Percentiles rank a stretch among this genome's conserved stretches.
phyloP scores from a whole-genome alignment of 2,888 invertebrate genomes.

The Parnassius apollo region DNA sequence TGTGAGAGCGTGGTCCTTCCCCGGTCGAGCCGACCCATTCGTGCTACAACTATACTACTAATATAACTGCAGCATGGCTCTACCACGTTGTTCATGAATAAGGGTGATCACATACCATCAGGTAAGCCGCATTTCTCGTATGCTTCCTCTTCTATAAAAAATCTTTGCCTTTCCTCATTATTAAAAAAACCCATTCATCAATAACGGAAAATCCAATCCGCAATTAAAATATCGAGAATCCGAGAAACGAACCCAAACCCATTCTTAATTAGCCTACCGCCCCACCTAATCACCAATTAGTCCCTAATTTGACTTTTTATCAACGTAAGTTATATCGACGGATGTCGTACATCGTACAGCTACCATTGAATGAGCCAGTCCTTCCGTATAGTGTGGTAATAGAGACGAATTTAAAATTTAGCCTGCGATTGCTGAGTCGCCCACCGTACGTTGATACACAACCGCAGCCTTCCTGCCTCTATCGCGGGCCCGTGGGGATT shows the following conservation, averaged over 20 bases:
- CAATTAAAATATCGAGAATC: background rate
- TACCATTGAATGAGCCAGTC: background rate
- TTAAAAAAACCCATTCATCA: no score
- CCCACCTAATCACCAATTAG: constrained; percentile 20
- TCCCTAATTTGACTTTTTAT: constrained; percentile 26
- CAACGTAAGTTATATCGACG: constrained; percentile 22
- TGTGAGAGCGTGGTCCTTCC: no score
- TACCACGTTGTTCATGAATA: no score
- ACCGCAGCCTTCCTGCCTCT: constrained; percentile 27
- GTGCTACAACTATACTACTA: no score
- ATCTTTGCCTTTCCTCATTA: no score
- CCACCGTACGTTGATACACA: constrained; percentile 19
- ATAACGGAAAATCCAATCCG: no score
- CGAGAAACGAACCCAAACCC: constrained; percentile 17
- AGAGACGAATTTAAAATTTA: background rate
- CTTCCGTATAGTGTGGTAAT: background rate
- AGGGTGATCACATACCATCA: no score
- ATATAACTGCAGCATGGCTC: no score
- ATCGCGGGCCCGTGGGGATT: constrained; percentile 25
- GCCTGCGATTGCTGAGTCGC: constrained; percentile 2
- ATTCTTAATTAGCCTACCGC: constrained; percentile 22
- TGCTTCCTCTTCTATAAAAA: no score
- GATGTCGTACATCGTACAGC: constrained; percentile 26
- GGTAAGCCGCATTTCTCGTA: no score
- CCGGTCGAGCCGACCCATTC: no score